Evolutionary conservation across 1,140 invertebrate genomes (phyloP), one percentile per base, ranked within the genome.

Genomic region (Atopsyche davidsoni): DNA sequence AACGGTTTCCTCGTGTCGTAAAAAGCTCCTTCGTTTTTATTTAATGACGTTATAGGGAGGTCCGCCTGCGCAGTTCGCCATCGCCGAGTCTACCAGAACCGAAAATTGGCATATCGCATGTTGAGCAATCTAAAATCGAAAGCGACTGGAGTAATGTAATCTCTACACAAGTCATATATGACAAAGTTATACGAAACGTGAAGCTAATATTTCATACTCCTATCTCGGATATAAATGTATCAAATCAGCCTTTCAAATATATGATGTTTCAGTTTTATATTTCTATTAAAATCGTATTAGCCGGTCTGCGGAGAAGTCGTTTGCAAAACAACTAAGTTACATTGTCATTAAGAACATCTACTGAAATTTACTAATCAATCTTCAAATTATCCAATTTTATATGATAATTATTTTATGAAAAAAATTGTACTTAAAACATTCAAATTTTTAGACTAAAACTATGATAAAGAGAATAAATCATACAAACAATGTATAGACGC

Each of bases 61-160:
- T 50, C 24, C 46, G 41, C 41, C 31, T 41, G n/a, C 17, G 39
- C 47, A 54, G 25, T 45, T 32, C 19, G 32, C 40, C 50, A 54
- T 49, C 50, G 46, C 42, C 34, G 46, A 39, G 31, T 49, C 21
- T 6, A 18, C 44, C 42, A 45, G 18, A 51, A 51, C 49, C 44
- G 55, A 53, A 57, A 57, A 57, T 57, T 57, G 55, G 55, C 55
- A 57, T 57, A 57, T 57, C 55, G 55, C 55, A 57, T 57, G 55
- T 57, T 55, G 38, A 44, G 40, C 53, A 55, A 55, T 55, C 48
- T 46, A 34, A 51, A 51, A 51, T 56, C 48, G 47, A 51, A 51
- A 46, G 35, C 42, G 46, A 34, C 48, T 41, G 42, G 48, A 46
- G 24, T 51, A 51, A 55, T 40, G 53, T 46, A 55, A 51, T 55